Evolutionary conservation across 2,888 invertebrate genomes (phyloP), one percentile per base, ranked within the genome.

Genomic region (Rosalia funebris): DNA sequence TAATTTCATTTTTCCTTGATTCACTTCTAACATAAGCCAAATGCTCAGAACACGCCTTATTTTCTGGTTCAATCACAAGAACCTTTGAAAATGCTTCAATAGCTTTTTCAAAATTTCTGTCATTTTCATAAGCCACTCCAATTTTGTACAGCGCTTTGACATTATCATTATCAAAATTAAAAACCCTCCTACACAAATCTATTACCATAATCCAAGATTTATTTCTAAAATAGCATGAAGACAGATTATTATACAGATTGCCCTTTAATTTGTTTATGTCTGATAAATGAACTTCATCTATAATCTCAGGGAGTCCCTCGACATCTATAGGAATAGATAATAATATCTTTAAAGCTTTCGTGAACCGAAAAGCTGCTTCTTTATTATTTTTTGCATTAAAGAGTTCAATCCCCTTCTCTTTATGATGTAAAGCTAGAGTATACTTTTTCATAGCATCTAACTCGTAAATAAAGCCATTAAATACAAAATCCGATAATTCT

Each of bases 221-320:
- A 62, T 84, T 84, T 63, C 88, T 88, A 14, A 93, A 83, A 71
- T 93, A 90, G 76, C 94, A 93, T 42, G 91, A 90, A 0, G 94
- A 91, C 76, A 95, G 82, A 80, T 96, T 96, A 68, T 91, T 91
- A 76, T 91, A 92, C 5, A 94, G 82, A 69, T 87, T 88, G 7
- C 87, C 81, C 77, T 91, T 87, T 5, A 91, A 78, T 50, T 82
- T 81, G 32, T 85, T 77, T 65, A 91, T 82, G 56, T 87, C 84
- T 5, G 82, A 77, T 0, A 83, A 72, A 20, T 77, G 73, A 19
- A 87, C 81, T 1, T 83, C 83, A 37, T 84, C 84, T 4, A 88
- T 80, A 4, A 80, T 76, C n/a, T 84, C 82, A 0, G 82, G 81
- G 46, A 78, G 75, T 12, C 74, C 67, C 62, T 86, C 75, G 37